Percentiles rank a stretch among this genome's conserved stretches.
Evolutionary conservation across 2,797 vertebrate species (phyloP).

Genomic region (Amazona finschi): DNA sequence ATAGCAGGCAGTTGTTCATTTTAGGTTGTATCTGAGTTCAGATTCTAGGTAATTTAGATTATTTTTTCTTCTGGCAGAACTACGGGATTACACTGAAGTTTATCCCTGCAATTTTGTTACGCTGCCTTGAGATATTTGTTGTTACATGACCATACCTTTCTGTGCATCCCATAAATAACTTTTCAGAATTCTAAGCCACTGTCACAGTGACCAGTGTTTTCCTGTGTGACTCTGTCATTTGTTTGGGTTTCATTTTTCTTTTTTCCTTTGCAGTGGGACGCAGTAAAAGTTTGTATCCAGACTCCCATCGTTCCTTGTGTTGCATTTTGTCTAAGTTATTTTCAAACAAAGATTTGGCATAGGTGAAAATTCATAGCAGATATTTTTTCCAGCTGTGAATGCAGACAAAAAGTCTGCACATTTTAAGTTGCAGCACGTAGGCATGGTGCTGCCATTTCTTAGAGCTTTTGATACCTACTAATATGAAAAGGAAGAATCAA

Average conservation of each 20-base stretch:
- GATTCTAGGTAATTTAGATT: background rate
- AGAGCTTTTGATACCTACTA: background rate
- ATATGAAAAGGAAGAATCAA: background rate
- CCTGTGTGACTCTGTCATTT: background rate
- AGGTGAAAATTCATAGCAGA: background rate
- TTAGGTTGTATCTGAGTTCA: background rate
- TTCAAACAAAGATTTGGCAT: background rate
- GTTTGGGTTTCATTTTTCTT: accelerated
- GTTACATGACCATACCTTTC: accelerated
- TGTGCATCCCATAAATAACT: background rate
- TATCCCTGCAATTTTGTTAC: accelerated
- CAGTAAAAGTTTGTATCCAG: background rate
- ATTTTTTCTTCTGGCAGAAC: background rate
- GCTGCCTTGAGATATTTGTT: background rate
- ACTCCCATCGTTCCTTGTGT: background rate
- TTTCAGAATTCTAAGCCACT: background rate
- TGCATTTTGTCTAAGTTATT: background rate
- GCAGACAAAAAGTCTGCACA: background rate
- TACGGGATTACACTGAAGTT: background rate
- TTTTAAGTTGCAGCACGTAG: background rate
- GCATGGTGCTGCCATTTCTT: background rate
- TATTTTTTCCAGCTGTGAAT: background rate
- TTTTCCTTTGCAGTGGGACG: background rate
- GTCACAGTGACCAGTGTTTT: background rate
- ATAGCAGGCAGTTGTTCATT: background rate